Evolutionary conservation across 2,113 vertebrate genomes (phyloP).

Genomic region (Galbula dea): DNA sequence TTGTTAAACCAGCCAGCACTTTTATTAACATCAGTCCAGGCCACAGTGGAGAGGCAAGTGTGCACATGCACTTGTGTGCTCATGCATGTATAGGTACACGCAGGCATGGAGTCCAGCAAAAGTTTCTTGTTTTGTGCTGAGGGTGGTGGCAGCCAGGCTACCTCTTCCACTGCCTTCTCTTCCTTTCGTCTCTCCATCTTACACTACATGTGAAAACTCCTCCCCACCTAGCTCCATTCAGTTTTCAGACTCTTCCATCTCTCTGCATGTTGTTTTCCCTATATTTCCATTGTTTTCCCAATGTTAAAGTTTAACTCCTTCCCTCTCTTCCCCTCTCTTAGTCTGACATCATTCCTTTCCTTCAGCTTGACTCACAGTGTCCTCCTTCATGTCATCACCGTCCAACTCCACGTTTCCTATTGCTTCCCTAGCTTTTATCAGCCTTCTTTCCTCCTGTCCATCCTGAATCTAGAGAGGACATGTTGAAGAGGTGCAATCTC

Average conservation of each 20-base stretch:
- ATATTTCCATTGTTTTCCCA: not conserved
- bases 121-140: not conserved
- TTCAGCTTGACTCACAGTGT: not conserved
- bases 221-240: not conserved
- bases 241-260: not conserved
- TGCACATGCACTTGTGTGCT: rapidly evolving
- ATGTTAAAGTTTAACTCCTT: not conserved
- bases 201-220: not conserved
- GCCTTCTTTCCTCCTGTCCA: not conserved
- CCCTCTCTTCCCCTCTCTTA: rapidly evolving
- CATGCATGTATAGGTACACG: rapidly evolving
- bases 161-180: not conserved
- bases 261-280: not conserved
- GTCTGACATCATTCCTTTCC: not conserved
- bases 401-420: not conserved
- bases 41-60: rapidly evolving
- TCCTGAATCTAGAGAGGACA: not conserved
- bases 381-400: not conserved
- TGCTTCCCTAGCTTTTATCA: not conserved
- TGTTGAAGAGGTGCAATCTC: rapidly evolving
- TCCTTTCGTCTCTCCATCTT: not conserved
- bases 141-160: not conserved
- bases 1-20: not conserved
- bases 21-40: not conserved
- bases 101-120: not conserved